Evolutionary conservation across 2,113 vertebrate species (phyloP), one percentile per base, ranked within the genome.

Genomic region (Toxotes jaculatrix): DNA sequence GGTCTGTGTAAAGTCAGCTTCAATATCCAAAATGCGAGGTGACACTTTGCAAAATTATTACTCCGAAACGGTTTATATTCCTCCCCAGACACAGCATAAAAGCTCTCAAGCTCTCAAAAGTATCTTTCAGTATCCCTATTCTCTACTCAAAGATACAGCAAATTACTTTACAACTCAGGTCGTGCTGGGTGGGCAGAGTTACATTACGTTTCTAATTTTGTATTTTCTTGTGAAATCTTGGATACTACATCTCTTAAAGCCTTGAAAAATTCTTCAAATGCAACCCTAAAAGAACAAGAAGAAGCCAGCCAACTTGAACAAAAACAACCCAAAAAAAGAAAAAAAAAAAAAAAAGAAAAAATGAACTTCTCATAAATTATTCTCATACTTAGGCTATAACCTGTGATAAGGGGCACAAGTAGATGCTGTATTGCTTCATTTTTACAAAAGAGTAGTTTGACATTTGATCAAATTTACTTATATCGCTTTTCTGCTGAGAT

Each of bases 61-160:
- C 57, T 67, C 7, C 72, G 53, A 84, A 66, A 74, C 47, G 59
- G 27, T 79, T 77, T 56, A 61, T 70, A 69, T 73, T 69, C 62
- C 49, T 74, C 65, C 43, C 38, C 6, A 69, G 62, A 79, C 13
- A 80, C 59, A 31, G 31, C 31, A 49, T 38, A 61, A 75, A 87
- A 76, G 12, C 68, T 74, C 34, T 80, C 59, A 67, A 45, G 75
- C 72, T 83, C 64, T 83, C 73, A 65, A 49, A 77, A 71, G 36
- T 27, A 67, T 68, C 45, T 67, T 53, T 69, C 45, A n/a, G 5
- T 7, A 82, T 65, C 4, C 3, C 17, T 14, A 43, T 23, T 43
- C 21, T 40, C 45, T 71, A 16, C 4, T 66, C 51, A 64, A 65
- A 79, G 13, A 32, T 70, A 47, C 36, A 60, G 12, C 64, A 84